Evolutionary conservation across 30 jellyfish, hydroid and myxozoan species (phyloP).

Genomic region (Hydractinia echinata): DNA sequence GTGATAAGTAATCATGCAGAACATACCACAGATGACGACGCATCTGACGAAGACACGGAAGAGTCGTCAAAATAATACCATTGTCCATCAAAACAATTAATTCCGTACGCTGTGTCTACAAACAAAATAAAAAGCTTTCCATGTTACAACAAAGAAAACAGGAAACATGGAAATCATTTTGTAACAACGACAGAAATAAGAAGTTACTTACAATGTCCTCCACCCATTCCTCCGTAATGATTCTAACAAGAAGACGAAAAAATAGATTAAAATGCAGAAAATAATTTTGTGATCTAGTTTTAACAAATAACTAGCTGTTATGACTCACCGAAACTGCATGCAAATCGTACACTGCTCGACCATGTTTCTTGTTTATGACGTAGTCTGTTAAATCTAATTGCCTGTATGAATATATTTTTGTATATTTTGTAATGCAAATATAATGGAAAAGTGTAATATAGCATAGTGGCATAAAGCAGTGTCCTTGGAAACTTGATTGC

Average conservation of each 20-base stretch:
- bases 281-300: neutral
- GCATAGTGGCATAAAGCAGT: too few species aligned
- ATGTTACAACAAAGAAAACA: neutral
- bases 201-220: slow-evolving; percentile 86
- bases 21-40: slow-evolving; percentile 65
- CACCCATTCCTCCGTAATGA: slow-evolving; percentile 98
- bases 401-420: slow-evolving; percentile 24
- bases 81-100: slow-evolving; percentile 76
- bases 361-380: slow-evolving; percentile 74
- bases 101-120: slow-evolving; percentile 84
- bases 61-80: slow-evolving; percentile 95
- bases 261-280: neutral
- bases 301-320: neutral
- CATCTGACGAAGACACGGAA: slow-evolving; percentile 69
- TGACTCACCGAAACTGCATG: slow-evolving; percentile 92
- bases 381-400: slow-evolving; percentile 60
- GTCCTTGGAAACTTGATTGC: too few species aligned
- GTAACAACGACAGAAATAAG: neutral
- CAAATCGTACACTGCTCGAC: slow-evolving; percentile 90
- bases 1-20: neutral
- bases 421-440: too few species aligned
- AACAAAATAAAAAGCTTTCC: neutral
- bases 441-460: too few species aligned
- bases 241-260: slow-evolving; percentile 44
- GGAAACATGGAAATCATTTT: neutral